These are phyloP conservation scores for Sebastiscus tertius DNA, from an alignment of 2,797 vertebrate genomes.

Conservation along the genomic window DNA sequence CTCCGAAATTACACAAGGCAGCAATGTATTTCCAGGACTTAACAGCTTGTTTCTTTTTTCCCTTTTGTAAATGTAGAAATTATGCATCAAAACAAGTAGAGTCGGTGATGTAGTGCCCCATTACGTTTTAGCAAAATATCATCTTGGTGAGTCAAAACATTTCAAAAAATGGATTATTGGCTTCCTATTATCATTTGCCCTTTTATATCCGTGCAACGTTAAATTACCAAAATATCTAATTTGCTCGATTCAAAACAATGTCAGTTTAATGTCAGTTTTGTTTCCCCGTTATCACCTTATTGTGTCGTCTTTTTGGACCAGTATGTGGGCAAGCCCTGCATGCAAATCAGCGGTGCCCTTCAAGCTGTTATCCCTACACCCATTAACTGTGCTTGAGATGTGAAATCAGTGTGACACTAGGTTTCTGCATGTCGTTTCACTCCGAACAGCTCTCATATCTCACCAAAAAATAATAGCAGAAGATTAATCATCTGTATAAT, in stretches of 20 bases:
- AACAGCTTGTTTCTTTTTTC: conserved; percentile 2
- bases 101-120: conserved; percentile 22
- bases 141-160: conserved; percentile 22
- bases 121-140: conserved; percentile 26
- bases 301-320: conserved; percentile 9
- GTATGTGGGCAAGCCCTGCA: conserved; percentile 10
- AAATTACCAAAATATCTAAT: conserved; percentile 32
- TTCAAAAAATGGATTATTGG: conserved; percentile 31
- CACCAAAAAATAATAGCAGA: background rate
- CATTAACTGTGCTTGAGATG: conserved; percentile 25
- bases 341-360: conserved; percentile 45
- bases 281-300: conserved; percentile 40
- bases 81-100: conserved; percentile 19
- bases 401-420: conserved; percentile 37
- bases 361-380: conserved; percentile 38
- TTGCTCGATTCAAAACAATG: conserved; percentile 44
- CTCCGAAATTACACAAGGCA: conserved; percentile 40
- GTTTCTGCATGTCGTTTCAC: background rate
- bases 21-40: conserved; percentile 20
- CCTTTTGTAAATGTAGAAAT: conserved; percentile 18
- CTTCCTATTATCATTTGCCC: conserved; percentile 42
- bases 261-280: conserved; percentile 38
- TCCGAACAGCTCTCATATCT: conserved; percentile 17
- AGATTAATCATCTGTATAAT: conserved; percentile 1
- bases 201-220: conserved; percentile 3